These are phyloP conservation scores for Oreochromis aureus DNA, from an alignment of 2,113 vertebrate species.

Conservation along the genomic window DNA sequence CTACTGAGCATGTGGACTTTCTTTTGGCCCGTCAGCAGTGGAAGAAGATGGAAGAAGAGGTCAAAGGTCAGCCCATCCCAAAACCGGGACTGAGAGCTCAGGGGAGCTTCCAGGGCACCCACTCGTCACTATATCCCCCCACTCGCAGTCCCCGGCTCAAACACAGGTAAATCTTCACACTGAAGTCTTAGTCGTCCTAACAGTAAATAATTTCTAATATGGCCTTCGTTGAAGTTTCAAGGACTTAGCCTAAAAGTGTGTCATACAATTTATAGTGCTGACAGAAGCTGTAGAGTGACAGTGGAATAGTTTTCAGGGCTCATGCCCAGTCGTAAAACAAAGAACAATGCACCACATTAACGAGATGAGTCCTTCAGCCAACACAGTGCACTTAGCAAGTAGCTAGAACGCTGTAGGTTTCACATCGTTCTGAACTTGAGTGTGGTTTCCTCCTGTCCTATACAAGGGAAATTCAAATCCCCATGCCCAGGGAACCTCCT, in stretches of 20 bases:
- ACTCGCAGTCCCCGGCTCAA: slow-evolving; percentile 58
- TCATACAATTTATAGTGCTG: background rate
- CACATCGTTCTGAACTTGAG: background rate
- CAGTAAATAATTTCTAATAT: rapidly evolving
- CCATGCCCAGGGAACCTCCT: slow-evolving; percentile 19
- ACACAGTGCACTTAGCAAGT: background rate
- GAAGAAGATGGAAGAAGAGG: slow-evolving; percentile 66
- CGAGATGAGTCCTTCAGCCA: background rate
- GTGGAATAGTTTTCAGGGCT: background rate
- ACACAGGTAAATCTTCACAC: slow-evolving; percentile 34
- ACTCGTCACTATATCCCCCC: slow-evolving; percentile 55
- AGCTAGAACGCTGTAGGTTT: background rate
- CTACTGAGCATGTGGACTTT: slow-evolving; percentile 68
- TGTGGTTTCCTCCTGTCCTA: background rate
- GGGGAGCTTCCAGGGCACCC: slow-evolving; percentile 58
- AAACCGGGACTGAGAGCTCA: slow-evolving; percentile 46
- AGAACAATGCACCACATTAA: background rate
- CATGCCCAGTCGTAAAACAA: background rate
- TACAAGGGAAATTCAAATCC: slow-evolving; percentile 29
- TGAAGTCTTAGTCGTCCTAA: background rate
- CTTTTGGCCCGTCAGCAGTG: slow-evolving; percentile 63
- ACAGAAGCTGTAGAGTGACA: background rate
- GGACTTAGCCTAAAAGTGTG: background rate
- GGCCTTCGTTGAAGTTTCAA: background rate
- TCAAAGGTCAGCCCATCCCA: slow-evolving; percentile 53